Percentiles rank a stretch among this genome's conserved stretches.
These are phyloP conservation scores for Epistrophella euchroma DNA, from an alignment of 2,888 invertebrate species.

Conservation along the genomic window DNA sequence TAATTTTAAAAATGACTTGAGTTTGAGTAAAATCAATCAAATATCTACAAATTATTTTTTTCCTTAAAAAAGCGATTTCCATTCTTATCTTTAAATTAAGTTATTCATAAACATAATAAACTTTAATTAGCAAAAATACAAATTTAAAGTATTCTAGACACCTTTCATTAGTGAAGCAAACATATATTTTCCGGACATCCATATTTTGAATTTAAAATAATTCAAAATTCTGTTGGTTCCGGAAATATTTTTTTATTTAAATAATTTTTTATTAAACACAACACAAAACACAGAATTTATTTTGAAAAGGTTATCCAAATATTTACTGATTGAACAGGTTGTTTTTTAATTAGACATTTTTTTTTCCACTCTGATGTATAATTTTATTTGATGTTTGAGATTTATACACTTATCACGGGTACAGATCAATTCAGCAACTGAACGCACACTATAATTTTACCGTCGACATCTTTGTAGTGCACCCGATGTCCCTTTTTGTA, in stretches of 20 bases:
- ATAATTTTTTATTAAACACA: conserved; percentile 10
- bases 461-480: conserved; percentile 71
- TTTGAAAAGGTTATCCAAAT: conserved; percentile 16
- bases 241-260: conserved; percentile 21
- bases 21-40: not conserved
- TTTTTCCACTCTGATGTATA: not conserved
- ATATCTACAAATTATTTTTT: not conserved
- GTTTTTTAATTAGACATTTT: conserved; percentile 20
- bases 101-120: not conserved
- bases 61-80: not conserved
- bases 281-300: conserved; percentile 8
- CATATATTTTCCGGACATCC: conserved; percentile 58
- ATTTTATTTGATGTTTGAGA: conserved; percentile 4
- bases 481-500: conserved; percentile 69
- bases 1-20: not conserved
- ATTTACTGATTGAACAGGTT: conserved; percentile 28
- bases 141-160: conserved; percentile 31
- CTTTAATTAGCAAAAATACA: not conserved
- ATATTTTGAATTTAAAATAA: conserved; percentile 18
- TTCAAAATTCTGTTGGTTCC: conserved; percentile 15
- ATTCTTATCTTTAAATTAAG: not conserved
- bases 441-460: conserved; percentile 72
- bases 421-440: conserved; percentile 60
- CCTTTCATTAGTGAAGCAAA: conserved; percentile 63
- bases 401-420: conserved; percentile 41